phyloP scores from a whole-genome alignment of 2,888 invertebrate species.

The Ceramica pisi region DNA sequence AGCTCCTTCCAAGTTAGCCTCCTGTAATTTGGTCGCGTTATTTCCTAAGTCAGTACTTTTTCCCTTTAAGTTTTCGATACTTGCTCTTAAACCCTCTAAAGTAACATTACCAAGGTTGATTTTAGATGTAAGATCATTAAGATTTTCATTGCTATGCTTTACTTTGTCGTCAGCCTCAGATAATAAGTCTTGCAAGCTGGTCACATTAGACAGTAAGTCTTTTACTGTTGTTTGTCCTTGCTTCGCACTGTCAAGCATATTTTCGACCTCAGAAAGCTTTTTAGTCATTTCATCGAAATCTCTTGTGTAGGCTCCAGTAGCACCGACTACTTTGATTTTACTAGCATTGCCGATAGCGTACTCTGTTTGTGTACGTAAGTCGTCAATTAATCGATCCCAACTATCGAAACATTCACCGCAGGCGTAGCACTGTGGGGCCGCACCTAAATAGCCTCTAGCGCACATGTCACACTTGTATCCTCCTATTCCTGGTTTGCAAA shows the following conservation, averaged over 20 bases:
- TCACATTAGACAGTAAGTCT: slow-evolving; percentile 91
- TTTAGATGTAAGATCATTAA: slow-evolving; percentile 93
- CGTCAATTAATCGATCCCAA: slow-evolving; percentile 97
- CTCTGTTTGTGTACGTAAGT: slow-evolving; percentile 93
- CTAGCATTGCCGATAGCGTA: slow-evolving; percentile 96
- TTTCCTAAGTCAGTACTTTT: slow-evolving; percentile 95
- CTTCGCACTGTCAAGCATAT: slow-evolving; percentile 95
- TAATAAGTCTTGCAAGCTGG: slow-evolving; percentile 91
- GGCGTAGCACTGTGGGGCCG: slow-evolving; percentile 96
- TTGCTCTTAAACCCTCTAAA: slow-evolving; percentile 92
- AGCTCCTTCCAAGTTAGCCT: slow-evolving; percentile 98
- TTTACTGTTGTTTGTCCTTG: slow-evolving; percentile 92
- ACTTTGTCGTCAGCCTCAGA: slow-evolving; percentile 92
- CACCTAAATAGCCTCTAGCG: slow-evolving; percentile 97
- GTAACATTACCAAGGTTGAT: slow-evolving; percentile 94
- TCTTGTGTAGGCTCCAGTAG: slow-evolving; percentile 98
- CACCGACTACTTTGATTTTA: slow-evolving; percentile 98
- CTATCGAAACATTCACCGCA: slow-evolving; percentile 99
- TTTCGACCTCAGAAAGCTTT: slow-evolving; percentile 94
- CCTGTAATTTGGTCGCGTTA: slow-evolving; percentile 97
- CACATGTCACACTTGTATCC: slow-evolving; percentile 98
- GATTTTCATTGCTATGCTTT: slow-evolving; percentile 86
- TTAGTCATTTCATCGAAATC: slow-evolving; percentile 98
- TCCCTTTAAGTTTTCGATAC: slow-evolving; percentile 92
- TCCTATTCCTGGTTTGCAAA: slow-evolving; percentile 97